Evolutionary conservation across 2,888 invertebrate species (phyloP), one percentile per base, ranked within the genome.

Genomic region (Microctonus aethiopoides): DNA sequence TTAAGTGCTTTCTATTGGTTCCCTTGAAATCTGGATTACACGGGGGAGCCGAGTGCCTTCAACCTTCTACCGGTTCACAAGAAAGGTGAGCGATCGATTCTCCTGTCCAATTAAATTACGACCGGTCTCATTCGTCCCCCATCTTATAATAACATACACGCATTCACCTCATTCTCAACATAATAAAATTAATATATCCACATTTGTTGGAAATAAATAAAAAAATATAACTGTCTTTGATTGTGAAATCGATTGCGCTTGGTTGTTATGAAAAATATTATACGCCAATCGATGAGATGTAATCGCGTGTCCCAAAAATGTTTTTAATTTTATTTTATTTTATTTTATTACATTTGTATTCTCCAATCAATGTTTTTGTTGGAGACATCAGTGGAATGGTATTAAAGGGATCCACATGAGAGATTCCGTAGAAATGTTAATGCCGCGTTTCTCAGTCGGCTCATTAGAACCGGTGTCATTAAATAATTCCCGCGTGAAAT

Each of bases 31-130:
- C 85, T 86, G 86, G 86, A 86, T 85, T 83, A 83, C 82, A 77
- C 82, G 80, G 81, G 81, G 77, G 83, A 84, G 68, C 75, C 81
- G 75, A 83, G 82, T 77, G 81, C 82, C 78, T 80, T 82, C 82
- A 86, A 83, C 79, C 82, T 86, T 84, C 77, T 84, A 81, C 84
- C 85, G 80, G 78, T 83, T 81, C 80, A 81, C 83, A 83, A 84
- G 82, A 85, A 84, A 83, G 85, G 86, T 86, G 74, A 76, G 77
- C 16, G 52, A 67, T 36, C 61, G 46, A 66, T 41, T 32, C 36
- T 54, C 39, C 26, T 34, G 56, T 57, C 46, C 66, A 59, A 66
- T 66, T 66, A 39, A 54, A 65, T 65, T 36, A 32, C 57, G 34
- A 57, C 57, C 57, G 34, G 57, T 57, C 34, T 57, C 34, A 29